Evolutionary conservation across 2,113 vertebrate genomes (phyloP).

Genomic region (Serinus canaria): DNA sequence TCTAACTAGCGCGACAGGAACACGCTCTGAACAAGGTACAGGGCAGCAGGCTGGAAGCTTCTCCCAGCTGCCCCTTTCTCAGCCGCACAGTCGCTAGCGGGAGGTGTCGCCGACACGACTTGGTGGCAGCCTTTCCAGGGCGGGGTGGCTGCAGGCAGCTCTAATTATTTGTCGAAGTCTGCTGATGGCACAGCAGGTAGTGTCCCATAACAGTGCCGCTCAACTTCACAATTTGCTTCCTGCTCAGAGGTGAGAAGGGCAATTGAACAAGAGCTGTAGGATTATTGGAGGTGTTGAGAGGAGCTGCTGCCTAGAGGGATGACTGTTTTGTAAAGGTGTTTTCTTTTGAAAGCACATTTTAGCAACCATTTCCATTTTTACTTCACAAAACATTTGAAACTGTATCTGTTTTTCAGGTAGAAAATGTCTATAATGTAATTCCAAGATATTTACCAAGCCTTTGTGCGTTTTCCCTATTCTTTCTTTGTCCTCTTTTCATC

Average conservation of each 20-base stretch:
- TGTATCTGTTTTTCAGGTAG: neutral
- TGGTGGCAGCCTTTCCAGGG: slow-evolving; percentile 13
- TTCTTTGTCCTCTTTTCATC: slow-evolving; percentile 21
- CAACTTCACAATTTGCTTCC: slow-evolving; percentile 40
- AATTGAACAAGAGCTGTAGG: slow-evolving; percentile 17
- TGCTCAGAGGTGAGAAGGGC: slow-evolving; percentile 2
- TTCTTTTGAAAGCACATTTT: neutral
- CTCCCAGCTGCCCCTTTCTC: neutral
- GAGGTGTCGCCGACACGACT: neutral
- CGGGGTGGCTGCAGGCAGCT: slow-evolving; percentile 59
- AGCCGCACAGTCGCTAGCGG: accelerated
- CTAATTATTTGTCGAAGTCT: slow-evolving; percentile 73
- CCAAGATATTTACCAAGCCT: neutral
- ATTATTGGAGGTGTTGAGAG: neutral
- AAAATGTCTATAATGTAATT: neutral
- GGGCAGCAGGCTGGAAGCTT: neutral
- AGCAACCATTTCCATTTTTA: neutral
- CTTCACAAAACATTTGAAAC: neutral
- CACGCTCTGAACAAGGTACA: neutral
- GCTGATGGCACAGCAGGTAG: slow-evolving; percentile 42
- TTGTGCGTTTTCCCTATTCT: neutral
- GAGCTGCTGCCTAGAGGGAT: neutral
- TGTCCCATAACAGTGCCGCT: slow-evolving; percentile 48
- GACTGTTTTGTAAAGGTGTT: neutral
- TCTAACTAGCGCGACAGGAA: neutral